Evolutionary conservation across 2,113 vertebrate genomes (phyloP).

Genomic region (Corvus moneduloides): DNA sequence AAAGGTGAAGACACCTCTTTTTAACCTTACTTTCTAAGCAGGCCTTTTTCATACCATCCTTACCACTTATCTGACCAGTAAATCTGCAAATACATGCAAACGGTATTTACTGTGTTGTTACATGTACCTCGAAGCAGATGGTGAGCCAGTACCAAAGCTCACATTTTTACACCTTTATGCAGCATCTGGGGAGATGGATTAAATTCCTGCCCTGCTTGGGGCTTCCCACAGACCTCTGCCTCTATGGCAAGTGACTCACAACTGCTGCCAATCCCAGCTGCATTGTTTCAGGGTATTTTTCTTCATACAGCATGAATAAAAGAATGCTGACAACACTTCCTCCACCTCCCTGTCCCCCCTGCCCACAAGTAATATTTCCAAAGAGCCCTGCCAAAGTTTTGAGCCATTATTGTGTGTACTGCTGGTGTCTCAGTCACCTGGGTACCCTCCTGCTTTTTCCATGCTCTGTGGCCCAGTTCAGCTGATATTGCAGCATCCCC

Average conservation of each 20-base stretch:
- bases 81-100: conserved; percentile 18
- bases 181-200: conserved; percentile 2
- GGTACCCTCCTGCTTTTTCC: not conserved
- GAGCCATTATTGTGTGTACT: not conserved
- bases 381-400: not conserved
- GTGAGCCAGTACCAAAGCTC: not conserved
- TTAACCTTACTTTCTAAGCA: not conserved
- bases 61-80: conserved; percentile 33
- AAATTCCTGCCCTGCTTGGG: not conserved
- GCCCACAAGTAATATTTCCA: not conserved
- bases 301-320: not conserved
- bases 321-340: not conserved
- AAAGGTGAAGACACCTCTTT: not conserved
- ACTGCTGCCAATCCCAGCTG: not conserved
- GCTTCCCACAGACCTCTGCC: not conserved
- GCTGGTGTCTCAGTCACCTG: not conserved
- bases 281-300: conserved; percentile 2
- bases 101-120: conserved; percentile 15
- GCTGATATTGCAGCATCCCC: not conserved
- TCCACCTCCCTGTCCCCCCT: not conserved
- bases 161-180: conserved; percentile 4
- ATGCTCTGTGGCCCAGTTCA: not conserved
- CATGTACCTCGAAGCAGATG: not conserved
- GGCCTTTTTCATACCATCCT: not conserved
- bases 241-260: not conserved